Evolutionary conservation across 2,797 vertebrate species (phyloP).

Genomic region (Nyctalus aviator): DNA sequence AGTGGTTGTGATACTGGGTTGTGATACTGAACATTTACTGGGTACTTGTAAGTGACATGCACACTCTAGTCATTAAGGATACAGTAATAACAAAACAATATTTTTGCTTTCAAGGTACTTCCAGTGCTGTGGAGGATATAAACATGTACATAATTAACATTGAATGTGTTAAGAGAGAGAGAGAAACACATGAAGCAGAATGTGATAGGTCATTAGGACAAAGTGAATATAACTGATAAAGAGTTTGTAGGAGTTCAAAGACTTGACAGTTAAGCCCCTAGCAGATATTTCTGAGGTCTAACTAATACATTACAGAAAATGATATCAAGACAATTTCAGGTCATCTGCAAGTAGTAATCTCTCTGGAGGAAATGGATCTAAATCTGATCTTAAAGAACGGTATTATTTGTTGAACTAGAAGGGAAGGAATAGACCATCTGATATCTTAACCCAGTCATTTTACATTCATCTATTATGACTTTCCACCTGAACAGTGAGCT

Average conservation of each 20-base stretch:
- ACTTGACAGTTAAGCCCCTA: background rate
- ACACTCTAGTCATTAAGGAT: fast-evolving
- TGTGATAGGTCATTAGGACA: background rate
- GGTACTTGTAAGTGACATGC: background rate
- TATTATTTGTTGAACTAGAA: background rate
- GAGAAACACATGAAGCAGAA: background rate
- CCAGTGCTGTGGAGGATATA: background rate
- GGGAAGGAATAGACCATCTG: background rate
- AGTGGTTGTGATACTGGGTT: too few species aligned
- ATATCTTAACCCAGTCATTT: background rate
- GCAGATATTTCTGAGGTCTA: background rate
- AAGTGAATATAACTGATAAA: background rate
- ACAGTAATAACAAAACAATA: background rate
- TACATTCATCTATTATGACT: background rate
- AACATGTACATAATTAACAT: background rate
- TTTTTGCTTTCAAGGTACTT: background rate
- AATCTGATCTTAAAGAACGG: background rate
- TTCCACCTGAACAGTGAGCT: background rate
- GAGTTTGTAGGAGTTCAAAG: background rate
- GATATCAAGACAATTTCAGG: background rate
- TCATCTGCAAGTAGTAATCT: background rate
- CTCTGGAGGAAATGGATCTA: background rate
- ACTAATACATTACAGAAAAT: background rate
- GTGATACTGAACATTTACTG: background rate
- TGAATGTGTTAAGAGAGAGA: background rate